Base-by-base conservation (phyloP, 2,113 vertebrate genomes). In the Numenius arquata region DNA sequence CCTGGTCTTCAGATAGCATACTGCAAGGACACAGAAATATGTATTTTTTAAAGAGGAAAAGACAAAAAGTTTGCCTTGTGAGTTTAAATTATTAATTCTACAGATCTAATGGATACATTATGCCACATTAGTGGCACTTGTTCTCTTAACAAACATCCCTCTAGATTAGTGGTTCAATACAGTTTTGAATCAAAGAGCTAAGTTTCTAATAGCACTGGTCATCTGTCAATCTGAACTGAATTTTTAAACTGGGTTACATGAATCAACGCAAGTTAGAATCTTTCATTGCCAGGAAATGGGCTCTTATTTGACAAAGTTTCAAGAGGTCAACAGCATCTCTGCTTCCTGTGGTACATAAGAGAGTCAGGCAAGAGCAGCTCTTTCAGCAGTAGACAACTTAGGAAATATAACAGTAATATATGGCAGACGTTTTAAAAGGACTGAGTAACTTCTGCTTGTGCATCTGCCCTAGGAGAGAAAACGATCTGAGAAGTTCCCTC, bases 1-100 rank as follows among this genome's bases (percentile, higher is more conserved):
- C 96, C 68, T 27, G 47, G 22, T 84, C 38, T 85, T 96, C 73
- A 96, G 83, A 94, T 94, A 94, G 85, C 92, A 85, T 97, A 27
- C 97, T 97, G 97, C 74, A 95, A 96, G 75, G 91, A 95, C 87
- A 96, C 67, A 96, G 68, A 97, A 96, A 97, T 71, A 86, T 2
- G 16, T 92, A 62, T 84, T 70, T 93, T 96, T 83, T 63, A 90
- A 82, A 58, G 48, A 70, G 38, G 36, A 94, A 79, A 85, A 84
- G 74, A 89, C 48, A 93, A 50, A 83, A 48, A 83, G 41, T 72
- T 92, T 94, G 75, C 71, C 86, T 76, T 72, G 34, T 67, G 63
- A 66, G 27, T 36, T 96, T 97, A 92, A 97, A 97, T 97, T 97
- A 97, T 97, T 97, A 91, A 97, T 97, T 89, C 48, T 67, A 56